A percentile compares a stretch with the other conserved stretches of the same genome.
These are phyloP conservation scores for Drosophila bunnanda DNA, from an alignment of 2,888 invertebrate genomes.

Conservation along the genomic window DNA sequence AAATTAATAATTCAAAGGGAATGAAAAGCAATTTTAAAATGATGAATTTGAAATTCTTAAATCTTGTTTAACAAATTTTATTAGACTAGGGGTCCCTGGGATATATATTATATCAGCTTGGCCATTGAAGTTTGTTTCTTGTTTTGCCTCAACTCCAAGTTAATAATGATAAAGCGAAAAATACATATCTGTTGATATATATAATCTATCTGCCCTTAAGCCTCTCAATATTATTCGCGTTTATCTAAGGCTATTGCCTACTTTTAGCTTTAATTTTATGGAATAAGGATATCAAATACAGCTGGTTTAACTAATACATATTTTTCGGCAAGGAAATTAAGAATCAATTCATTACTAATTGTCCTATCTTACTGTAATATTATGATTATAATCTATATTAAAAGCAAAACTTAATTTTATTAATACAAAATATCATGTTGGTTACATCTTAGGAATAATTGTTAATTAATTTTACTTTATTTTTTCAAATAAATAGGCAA, in stretches of 20 bases:
- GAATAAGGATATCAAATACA: neutral
- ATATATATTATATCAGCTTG: neutral
- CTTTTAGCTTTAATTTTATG: neutral
- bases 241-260: neutral
- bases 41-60: slow-evolving; percentile 26
- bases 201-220: neutral
- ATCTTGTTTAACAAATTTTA: neutral
- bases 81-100: neutral
- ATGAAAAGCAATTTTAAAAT: slow-evolving; percentile 29
- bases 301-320: neutral
- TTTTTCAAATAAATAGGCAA: slow-evolving; percentile 1
- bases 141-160: neutral
- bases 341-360: neutral
- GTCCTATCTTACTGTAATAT: neutral
- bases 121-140: neutral
- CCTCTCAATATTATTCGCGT: neutral
- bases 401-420: too few relatives aligned
- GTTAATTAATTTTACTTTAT: neutral
- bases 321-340: neutral
- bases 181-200: too few relatives aligned
- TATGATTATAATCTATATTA: neutral
- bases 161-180: neutral
- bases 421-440: slow-evolving; percentile 1
- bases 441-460: neutral
- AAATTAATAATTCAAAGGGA: slow-evolving; percentile 31